Evolutionary conservation across 2,797 vertebrate species (phyloP).

Genomic region (Nannoperca australis): DNA sequence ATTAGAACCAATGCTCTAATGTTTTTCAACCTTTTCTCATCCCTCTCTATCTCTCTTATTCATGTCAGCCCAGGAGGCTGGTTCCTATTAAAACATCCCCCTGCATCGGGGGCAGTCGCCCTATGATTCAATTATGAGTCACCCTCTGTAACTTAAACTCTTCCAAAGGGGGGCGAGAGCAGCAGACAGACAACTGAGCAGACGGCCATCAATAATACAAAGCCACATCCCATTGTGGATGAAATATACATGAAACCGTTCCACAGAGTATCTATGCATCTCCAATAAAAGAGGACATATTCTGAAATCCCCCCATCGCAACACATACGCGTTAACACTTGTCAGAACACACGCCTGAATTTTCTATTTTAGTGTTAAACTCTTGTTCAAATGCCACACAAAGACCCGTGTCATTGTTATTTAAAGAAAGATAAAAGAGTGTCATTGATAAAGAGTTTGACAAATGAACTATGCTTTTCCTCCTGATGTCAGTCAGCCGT

Average conservation of each 20-base stretch:
- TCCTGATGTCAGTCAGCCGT: constrained; percentile 43
- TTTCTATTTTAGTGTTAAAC: constrained; percentile 21
- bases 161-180: constrained; percentile 32
- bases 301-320: constrained; percentile 3
- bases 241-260: constrained; percentile 72
- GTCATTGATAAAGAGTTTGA: constrained; percentile 44
- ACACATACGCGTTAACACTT: constrained; percentile 11
- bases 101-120: constrained; percentile 22
- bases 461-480: constrained; percentile 46
- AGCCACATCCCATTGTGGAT: constrained; percentile 54
- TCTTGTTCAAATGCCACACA: constrained; percentile 20
- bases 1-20: constrained; percentile 29
- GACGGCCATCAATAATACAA: constrained; percentile 70
- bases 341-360: constrained; percentile 10
- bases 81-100: constrained; percentile 37
- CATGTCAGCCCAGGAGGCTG: constrained; percentile 40
- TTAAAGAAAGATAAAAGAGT: constrained; percentile 46
- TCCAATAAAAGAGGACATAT: constrained; percentile 24
- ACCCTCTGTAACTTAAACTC: constrained; percentile 56
- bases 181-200: constrained; percentile 50
- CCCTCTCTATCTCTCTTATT: constrained; percentile 25
- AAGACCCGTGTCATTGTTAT: constrained; percentile 26
- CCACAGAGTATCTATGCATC: constrained; percentile 26
- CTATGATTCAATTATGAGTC: constrained; percentile 63
- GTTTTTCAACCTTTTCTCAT: constrained; percentile 34